These are phyloP conservation scores for Epicauta chinensis DNA, from an alignment of 1,140 invertebrate genomes.

Conservation along the genomic window DNA sequence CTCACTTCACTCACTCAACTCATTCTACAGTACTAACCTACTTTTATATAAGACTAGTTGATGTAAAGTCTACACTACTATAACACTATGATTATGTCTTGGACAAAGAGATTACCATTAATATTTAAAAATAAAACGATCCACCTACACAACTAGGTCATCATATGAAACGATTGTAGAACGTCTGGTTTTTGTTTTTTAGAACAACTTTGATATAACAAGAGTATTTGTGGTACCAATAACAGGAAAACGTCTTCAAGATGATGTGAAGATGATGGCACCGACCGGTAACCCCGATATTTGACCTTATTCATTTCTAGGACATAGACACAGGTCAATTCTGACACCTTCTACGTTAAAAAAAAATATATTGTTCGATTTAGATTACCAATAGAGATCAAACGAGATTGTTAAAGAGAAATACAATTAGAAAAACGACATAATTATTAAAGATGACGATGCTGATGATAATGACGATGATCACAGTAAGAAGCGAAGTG, in stretches of 20 bases:
- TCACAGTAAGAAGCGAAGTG: not conserved
- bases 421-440: too few species aligned
- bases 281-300: conserved; percentile 8
- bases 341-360: conserved; percentile 11
- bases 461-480: conserved; percentile 8
- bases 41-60: conserved; percentile 41
- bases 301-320: conserved; percentile 12
- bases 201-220: too few species aligned
- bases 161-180: conserved; percentile 10
- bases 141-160: conserved; percentile 41
- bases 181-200: not conserved
- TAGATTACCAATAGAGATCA: too few species aligned
- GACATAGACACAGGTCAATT: conserved; percentile 5
- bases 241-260: conserved; percentile 5
- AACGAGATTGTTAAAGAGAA: not conserved
- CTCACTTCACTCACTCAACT: not conserved
- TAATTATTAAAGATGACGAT: too few species aligned
- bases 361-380: too few species aligned
- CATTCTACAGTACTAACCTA: conserved; percentile 36
- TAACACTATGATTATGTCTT: too few species aligned
- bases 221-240: too few species aligned
- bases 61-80: conserved; percentile 14
- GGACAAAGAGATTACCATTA: conserved; percentile 34
- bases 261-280: conserved; percentile 1
- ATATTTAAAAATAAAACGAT: conserved; percentile 28